Base-by-base conservation (phyloP, 37 sponge, comb jelly and placozoan genomes). In the Mnemiopsis leidyi region DNA sequence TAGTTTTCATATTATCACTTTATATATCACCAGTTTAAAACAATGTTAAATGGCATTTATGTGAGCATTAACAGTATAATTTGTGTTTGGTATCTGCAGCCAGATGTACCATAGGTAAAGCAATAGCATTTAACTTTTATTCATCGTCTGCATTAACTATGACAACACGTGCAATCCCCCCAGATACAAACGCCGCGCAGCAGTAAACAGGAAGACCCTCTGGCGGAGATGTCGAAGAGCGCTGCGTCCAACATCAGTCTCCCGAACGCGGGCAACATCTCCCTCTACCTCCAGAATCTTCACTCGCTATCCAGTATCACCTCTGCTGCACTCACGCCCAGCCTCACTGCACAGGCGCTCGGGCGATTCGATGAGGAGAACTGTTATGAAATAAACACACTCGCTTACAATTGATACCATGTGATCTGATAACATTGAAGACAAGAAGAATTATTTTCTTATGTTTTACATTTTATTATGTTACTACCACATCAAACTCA, bases 261-360 rank as follows among this genome's bases (percentile, higher is more conserved):
- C 35, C 79, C 79, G 3, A 77, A 77, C 36, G 32, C 79, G 1
- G 33, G 35, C 79, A 77, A 77, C 36, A 32, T 77, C 0, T 26
- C 79, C 36, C 26, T 77, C 34, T 77, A 77, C 79, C 79, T 77
- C 36, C 79, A 77, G 79, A 77, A 77, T 36, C 79, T 77, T 1
- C 79, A 77, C 35, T 77, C 79, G 0, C 79, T 77, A 5, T 77
- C 79, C 35, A 32, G 79, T 32, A 77, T 77, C 36, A 77, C 79
- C 1, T 33, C 79, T 9, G 32, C 26, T 18, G 79, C 79, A 32
- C 79, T 77, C 1, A 20, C 33, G 3, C 79, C 90, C 48, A 21
- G 48, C 0, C 90, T 85, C 61, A 85, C 90, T 39, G 90, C 90
- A n/a, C 90, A 40, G 61, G 90, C 90, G 61, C 61, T 85, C 3